Evolutionary conservation across 53 echinoderm and acorn worm genomes (phyloP), one percentile per base, ranked within the genome.

Genomic region (Henricia sp.): DNA sequence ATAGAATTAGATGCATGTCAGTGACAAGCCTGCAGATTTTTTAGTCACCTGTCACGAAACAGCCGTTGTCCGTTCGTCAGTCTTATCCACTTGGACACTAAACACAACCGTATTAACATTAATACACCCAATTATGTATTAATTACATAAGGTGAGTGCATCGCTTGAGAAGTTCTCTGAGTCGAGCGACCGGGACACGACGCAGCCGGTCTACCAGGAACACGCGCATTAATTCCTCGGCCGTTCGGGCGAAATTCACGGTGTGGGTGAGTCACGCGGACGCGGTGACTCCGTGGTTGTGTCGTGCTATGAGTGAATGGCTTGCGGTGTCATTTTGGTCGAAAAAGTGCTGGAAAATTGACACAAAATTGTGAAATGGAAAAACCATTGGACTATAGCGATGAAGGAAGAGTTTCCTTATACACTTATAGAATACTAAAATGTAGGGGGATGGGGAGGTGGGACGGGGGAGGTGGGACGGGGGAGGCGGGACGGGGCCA

Each of bases 111-210:
- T 74, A 41, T 40, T n/a, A 59, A 76, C 59, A 76, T 76, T 76
- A 76, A 76, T 50, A 64, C 46, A 11, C 44, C 43, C 80, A 80
- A 80, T 80, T 62, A 80, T 64, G 64, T 64, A 80, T 64, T 80
- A 41, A 80, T 80, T 80, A 80, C 46, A 62, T 80, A 34, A 63
- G 76, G 58, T 59, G 59, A 76, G 43, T 57, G 59, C 57, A 25
- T 39, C 25, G 57, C 76, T 27, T 3, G 41, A 43, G 76, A 59
- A 30, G 59, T 76, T 76, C 59, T 26, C 41, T 12, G 42, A 0
- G 28, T 0, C 44, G 63, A 32, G 21, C 20, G 32, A 14, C 1
- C 19, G 11, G 21, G 80, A 80, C 80, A 80, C 33, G 63, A 23
- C 36, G 48, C 80, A 80, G 80, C 80, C 48, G 80, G 65, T 80